Evolutionary conservation across 2,888 invertebrate species (phyloP).

Genomic region (Andrena trimmerana): DNA sequence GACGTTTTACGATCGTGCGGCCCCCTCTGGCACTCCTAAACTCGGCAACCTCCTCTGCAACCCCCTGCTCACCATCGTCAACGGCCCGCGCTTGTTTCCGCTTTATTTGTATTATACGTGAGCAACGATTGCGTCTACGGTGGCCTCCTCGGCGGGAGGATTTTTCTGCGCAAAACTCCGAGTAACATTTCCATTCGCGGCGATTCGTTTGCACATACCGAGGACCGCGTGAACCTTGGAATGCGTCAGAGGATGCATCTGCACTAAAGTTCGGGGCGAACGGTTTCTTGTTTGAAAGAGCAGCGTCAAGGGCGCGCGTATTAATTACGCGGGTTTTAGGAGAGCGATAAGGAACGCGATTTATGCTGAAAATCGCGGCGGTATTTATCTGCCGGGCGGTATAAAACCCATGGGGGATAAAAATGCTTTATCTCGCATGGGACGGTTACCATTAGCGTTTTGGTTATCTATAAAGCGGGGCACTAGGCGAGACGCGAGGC

Average conservation of each 20-base stretch:
- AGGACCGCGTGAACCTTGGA: too few relatives aligned
- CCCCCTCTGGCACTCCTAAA: slow-evolving; percentile 31
- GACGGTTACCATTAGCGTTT: slow-evolving; percentile 45
- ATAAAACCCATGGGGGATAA: slow-evolving; percentile 33
- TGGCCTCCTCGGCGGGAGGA: background rate
- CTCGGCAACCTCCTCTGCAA: slow-evolving; percentile 15
- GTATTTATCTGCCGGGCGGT: slow-evolving; percentile 39
- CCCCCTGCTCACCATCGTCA: slow-evolving; percentile 24
- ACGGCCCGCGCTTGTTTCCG: slow-evolving; percentile 17
- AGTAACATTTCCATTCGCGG: too few relatives aligned
- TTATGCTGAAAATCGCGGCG: slow-evolving; percentile 32
- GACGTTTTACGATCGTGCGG: slow-evolving; percentile 70
- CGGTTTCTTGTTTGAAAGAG: background rate
- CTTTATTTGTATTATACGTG: slow-evolving; percentile 14
- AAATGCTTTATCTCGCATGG: slow-evolving; percentile 49
- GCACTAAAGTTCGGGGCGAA: background rate
- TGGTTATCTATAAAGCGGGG: slow-evolving; percentile 50
- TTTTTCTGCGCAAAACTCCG: too few relatives aligned
- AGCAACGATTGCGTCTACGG: background rate
- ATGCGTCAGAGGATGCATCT: too few relatives aligned
- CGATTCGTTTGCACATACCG: too few relatives aligned
- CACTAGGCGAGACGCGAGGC: slow-evolving; percentile 17
- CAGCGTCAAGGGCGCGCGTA: background rate
- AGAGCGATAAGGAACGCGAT: slow-evolving; percentile 31
- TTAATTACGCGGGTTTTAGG: slow-evolving; percentile 29